Conservation (phyloP, 2,113 vertebrate species). For the Circaetus gallicus region DNA sequence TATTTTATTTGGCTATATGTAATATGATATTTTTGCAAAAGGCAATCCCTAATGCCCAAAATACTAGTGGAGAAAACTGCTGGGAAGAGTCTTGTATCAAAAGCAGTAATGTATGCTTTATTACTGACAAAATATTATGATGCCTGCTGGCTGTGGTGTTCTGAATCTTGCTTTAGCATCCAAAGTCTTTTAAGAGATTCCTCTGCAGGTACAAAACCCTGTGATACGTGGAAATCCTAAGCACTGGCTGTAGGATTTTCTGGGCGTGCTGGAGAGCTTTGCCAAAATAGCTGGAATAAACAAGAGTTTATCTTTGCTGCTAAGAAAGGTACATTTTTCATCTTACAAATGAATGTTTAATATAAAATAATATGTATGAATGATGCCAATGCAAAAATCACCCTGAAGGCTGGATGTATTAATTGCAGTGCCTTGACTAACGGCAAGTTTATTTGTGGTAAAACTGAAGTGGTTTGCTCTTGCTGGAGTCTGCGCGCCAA, state of each 20-base stretch:
- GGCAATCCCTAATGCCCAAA: neutral
- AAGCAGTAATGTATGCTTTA: neutral
- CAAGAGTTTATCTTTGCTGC: neutral
- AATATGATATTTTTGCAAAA: neutral
- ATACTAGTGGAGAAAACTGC: neutral
- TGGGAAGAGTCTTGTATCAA: neutral
- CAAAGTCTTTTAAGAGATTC: neutral
- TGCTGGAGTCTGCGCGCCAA: neutral
- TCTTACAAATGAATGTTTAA: neutral
- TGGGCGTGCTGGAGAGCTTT: neutral
- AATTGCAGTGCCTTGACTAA: neutral
- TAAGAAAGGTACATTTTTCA: neutral
- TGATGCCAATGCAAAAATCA: neutral
- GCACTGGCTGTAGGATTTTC: neutral
- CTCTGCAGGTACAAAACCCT: neutral
- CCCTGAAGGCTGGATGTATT: neutral
- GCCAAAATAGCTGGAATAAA: neutral
- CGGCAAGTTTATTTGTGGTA: neutral
- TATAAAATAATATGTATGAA: neutral
- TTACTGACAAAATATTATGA: neutral
- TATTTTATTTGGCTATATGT: neutral
- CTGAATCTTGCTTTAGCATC: neutral
- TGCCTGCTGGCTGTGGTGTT: neutral
- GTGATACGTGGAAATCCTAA: neutral
- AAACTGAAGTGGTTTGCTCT: neutral